phyloP scores from a whole-genome alignment of 2,888 invertebrate genomes.

The Elgonia sp. region DNA sequence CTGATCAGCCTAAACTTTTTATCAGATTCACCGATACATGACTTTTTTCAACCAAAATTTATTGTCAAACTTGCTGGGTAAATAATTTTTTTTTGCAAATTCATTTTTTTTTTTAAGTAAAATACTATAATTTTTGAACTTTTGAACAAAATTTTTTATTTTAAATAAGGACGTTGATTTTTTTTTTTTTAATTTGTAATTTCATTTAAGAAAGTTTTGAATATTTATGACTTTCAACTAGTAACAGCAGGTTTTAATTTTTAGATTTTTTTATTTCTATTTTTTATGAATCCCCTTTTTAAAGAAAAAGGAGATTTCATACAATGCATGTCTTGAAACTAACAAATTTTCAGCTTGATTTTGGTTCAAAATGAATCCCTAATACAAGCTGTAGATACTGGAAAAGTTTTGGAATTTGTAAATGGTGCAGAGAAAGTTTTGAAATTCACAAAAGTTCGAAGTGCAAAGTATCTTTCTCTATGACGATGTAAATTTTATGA shows the following conservation, averaged over 20 bases:
- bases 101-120: too few relatives aligned
- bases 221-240: too few relatives aligned
- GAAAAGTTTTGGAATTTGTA: constrained; percentile 24
- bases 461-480: constrained; percentile 30
- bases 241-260: too few relatives aligned
- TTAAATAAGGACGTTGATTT: too few relatives aligned
- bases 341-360: constrained; percentile 3
- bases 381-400: background rate
- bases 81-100: background rate
- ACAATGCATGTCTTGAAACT: background rate
- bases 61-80: background rate
- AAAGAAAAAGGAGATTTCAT: too few relatives aligned
- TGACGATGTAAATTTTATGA: constrained; percentile 24
- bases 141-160: too few relatives aligned
- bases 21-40: constrained; percentile 12
- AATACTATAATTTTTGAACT: too few relatives aligned
- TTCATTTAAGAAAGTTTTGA: too few relatives aligned
- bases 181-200: too few relatives aligned
- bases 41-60: constrained; percentile 5
- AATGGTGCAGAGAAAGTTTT: background rate
- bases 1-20: constrained; percentile 51
- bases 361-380: constrained; percentile 10
- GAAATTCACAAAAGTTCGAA: constrained; percentile 15
- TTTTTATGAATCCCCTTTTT: too few relatives aligned
- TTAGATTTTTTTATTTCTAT: too few relatives aligned